A percentile compares a stretch with the other conserved stretches of the same genome.
Evolutionary conservation across 1,140 invertebrate species (phyloP).

Genomic region (Notospermus geniculatus): DNA sequence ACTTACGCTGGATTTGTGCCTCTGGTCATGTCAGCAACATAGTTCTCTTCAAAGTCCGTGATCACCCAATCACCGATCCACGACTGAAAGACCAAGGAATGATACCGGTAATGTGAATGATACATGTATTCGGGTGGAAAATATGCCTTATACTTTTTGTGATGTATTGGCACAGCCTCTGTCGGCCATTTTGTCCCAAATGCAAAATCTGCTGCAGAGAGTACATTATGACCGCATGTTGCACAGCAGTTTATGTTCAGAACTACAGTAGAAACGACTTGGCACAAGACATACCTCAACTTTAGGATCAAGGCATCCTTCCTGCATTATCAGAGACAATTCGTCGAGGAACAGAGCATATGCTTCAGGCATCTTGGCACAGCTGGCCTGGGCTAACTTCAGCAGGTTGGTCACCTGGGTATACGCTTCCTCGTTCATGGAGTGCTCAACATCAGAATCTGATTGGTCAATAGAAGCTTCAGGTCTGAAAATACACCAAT

Average conservation of each 20-base stretch:
- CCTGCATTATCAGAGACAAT: slow-evolving; percentile 36
- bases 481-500: neutral
- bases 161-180: no score
- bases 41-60: slow-evolving; percentile 48
- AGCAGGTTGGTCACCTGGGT: slow-evolving; percentile 43
- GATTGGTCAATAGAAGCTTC: neutral
- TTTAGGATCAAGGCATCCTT: slow-evolving; percentile 34
- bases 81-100: slow-evolving; percentile 28
- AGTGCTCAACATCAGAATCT: neutral
- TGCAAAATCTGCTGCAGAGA: no score
- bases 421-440: slow-evolving; percentile 24
- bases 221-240: no score
- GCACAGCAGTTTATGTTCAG: no score
- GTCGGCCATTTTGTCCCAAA: no score
- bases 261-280: neutral
- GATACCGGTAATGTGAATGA: no score
- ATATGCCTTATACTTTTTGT: no score
- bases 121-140: no score
- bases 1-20: slow-evolving; percentile 13
- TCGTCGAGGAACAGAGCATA: slow-evolving; percentile 50
- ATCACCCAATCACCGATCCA: slow-evolving; percentile 51
- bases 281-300: slow-evolving; percentile 35
- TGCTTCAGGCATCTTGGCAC: slow-evolving; percentile 33
- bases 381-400: slow-evolving; percentile 39
- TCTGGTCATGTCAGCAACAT: slow-evolving; percentile 42